Base-by-base conservation (phyloP, 2,888 invertebrate species). In the Physocephala rufipes region DNA sequence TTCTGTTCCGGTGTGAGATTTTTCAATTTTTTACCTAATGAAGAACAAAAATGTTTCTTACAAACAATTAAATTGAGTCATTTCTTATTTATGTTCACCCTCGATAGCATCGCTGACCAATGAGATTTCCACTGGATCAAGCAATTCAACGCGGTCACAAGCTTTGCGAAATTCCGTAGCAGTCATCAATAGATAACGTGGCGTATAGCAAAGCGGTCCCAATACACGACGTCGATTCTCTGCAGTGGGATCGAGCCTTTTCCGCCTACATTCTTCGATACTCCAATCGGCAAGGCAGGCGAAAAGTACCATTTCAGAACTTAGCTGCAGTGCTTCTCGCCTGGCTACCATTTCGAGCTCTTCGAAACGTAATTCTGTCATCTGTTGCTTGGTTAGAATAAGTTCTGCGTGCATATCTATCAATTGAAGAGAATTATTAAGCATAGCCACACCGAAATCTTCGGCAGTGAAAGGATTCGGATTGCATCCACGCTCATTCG, bases 351-450 rank as follows among this genome's bases (percentile, higher is more conserved):
- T 86, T 78, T 86, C 86, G 71, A 86, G 76, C 76, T 86, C 85
- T 75, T 86, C 86, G 73, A 86, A 86, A 21, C 86, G 79, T 24
- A 86, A 75, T 51, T 84, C 81, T 26, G 76, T 77, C 72, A 86
- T 84, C 76, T 82, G 82, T 2, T 79, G 77, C 76, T 82, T 82
- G 58, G 81, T 79, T 26, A 86, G 77, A 67, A 86, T 75, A 64
- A 83, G 77, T 73, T 83, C 84, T n/a, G 86, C 85, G 36, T 85
- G 84, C 86, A 86, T 86, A 45, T 86, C 86, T 70, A 86, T 86
- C 63, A 86, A 75, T 74, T 86, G 86, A 24, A 86, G 77, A 2
- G 85, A 82, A 72, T 86, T 86, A 74, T 82, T 84, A 59, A 86
- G 76, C 75, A 86, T 72, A 9, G 86, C 86, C 51, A 84, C 82